These are phyloP conservation scores for Halcyon malimbica DNA, from an alignment of 2,113 vertebrate genomes.

Conservation along the genomic window DNA sequence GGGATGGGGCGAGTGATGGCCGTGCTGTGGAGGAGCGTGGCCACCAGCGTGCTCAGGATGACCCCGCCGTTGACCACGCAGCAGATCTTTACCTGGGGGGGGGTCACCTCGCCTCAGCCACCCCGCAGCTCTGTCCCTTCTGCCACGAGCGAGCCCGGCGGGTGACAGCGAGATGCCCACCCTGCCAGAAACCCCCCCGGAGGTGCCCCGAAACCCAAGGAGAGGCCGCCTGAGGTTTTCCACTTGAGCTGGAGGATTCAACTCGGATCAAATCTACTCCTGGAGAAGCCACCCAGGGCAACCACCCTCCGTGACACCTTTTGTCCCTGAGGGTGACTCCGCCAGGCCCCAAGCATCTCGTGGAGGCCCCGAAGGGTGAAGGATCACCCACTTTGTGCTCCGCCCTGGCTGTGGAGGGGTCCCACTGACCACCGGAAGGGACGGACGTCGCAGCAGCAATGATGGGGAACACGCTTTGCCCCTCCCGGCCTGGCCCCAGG, in stretches of 20 bases:
- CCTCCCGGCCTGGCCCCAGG: not conserved
- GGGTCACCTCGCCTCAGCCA: not conserved
- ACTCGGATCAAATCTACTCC: accelerated
- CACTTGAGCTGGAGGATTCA: accelerated
- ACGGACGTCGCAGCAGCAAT: not conserved
- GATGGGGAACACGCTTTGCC: not conserved
- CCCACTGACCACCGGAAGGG: not conserved
- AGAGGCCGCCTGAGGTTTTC: not conserved
- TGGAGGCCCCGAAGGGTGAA: not conserved
- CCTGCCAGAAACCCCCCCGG: not conserved
- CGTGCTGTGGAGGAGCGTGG: not conserved
- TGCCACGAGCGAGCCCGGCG: not conserved
- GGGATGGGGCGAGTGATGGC: not conserved
- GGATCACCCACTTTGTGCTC: not conserved
- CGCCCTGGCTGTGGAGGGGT: not conserved
- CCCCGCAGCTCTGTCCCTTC: not conserved
- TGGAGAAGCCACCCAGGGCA: not conserved
- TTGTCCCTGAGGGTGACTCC: not conserved
- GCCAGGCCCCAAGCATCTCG: accelerated
- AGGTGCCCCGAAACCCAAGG: accelerated
- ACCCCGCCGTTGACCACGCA: not conserved
- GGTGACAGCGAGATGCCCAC: not conserved
- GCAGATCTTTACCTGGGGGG: constrained; percentile 26
- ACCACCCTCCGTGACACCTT: not conserved
- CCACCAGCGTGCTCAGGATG: not conserved